Base-by-base conservation (phyloP, 2,797 vertebrate species). In the Macropodus opercularis region DNA sequence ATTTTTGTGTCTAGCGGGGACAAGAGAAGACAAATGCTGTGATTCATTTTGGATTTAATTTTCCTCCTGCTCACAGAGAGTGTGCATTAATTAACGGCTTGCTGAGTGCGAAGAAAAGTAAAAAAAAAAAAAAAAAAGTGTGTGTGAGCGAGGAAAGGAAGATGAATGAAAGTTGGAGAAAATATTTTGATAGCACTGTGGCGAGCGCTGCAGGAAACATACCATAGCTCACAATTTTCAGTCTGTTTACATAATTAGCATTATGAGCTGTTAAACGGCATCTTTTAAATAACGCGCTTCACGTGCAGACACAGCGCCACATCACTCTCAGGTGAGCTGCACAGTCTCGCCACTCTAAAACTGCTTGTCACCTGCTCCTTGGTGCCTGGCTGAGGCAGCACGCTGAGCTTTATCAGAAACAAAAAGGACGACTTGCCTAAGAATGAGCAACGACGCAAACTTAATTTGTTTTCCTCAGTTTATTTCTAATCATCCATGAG, bases 401-500 rank as follows among this genome's bases (percentile, higher is more conserved):
- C 50, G 61, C 21, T 3, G 24, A 26, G 17, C 43, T 60, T 53
- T 55, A 22, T 19, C 19, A 13, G 14, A 31, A 55, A 35, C 43
- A 53, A 44, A 70, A 48, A 38, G 47, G 26, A 36, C 6, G 18
- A 42, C 50, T 56, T 19, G 56, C 65, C 34, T 55, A 48, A 75
- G 43, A 77, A 69, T 21, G 39, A 57, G 19, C 50, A 61, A 67
- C 79, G 67, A 52, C 40, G 57, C 75, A 70, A 38, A 53, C 36
- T 65, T 49, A 59, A 81, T 85, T 86, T 84, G 83, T 85, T 90
- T 78, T 69, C 69, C 67, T 19, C 43, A 79, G 38, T 83, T 85
- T 81, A 82, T 80, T 84, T 50, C 52, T 36, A 59, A 54, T 63
- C 77, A 46, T 67, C 47, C 69, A 59, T 1, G 21, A 64, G 49